Conservation (phyloP, 1,140 invertebrate genomes). For the Caenorhabditis brenneri region DNA sequence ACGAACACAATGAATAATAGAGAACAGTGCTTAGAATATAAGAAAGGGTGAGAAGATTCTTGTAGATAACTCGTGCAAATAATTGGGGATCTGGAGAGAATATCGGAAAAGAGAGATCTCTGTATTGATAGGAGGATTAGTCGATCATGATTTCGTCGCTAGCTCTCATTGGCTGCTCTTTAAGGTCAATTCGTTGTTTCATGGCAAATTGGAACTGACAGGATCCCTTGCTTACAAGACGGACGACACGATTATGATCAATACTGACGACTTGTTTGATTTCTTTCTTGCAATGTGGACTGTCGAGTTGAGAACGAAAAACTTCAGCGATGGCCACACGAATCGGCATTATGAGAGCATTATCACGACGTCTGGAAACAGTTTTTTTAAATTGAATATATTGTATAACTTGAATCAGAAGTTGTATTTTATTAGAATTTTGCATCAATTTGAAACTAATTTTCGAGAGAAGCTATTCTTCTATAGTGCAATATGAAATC, state of each 20-base stretch:
- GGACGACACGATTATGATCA: conserved; percentile 58
- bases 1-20: neutral
- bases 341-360: conserved; percentile 66
- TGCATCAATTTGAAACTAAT: no score
- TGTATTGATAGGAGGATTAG: neutral
- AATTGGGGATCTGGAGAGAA: neutral
- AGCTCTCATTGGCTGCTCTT: conserved; percentile 55
- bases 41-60: neutral
- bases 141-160: conserved; percentile 52
- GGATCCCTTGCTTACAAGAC: conserved; percentile 64
- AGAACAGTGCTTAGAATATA: conserved; percentile 24
- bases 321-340: conserved; percentile 63
- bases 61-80: conserved; percentile 25
- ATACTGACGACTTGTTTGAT: conserved; percentile 60
- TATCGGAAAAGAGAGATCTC: neutral
- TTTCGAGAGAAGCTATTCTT: no score
- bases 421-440: no score
- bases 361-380: conserved; percentile 62
- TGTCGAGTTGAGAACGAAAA: conserved; percentile 52
- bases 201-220: conserved; percentile 70
- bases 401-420: no score
- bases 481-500: no score
- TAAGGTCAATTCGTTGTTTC: conserved; percentile 67
- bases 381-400: neutral
- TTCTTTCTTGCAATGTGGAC: conserved; percentile 58